Evolutionary conservation across 2,113 vertebrate genomes (phyloP).

Genomic region (Xerus inauris): DNA sequence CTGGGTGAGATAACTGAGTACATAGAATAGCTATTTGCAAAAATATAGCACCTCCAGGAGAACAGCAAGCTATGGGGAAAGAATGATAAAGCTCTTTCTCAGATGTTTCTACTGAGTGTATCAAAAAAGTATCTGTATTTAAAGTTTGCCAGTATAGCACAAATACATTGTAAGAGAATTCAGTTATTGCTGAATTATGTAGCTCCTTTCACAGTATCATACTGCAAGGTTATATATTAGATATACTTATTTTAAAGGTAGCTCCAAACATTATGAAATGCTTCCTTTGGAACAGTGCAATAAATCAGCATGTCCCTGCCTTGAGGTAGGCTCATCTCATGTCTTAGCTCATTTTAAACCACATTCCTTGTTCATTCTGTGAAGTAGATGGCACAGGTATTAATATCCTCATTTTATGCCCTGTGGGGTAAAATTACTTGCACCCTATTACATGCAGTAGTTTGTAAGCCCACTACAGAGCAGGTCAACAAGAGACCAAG

Average conservation of each 20-base stretch:
- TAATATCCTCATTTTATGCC: neutral
- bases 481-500: neutral
- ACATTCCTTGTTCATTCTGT: neutral
- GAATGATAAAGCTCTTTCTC: neutral
- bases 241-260: neutral
- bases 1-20: neutral
- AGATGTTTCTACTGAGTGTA: neutral
- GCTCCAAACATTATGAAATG: neutral
- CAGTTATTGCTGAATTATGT: neutral
- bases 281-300: neutral
- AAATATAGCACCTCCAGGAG: neutral
- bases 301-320: neutral
- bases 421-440: neutral
- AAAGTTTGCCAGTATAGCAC: neutral
- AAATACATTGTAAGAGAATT: neutral
- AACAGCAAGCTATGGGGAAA: neutral
- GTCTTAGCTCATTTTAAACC: slow-evolving; percentile 27
- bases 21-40: neutral
- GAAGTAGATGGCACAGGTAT: neutral
- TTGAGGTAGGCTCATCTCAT: neutral
- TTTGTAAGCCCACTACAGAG: neutral
- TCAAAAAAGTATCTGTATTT: neutral
- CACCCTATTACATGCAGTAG: neutral
- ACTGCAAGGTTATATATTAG: neutral
- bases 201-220: neutral